phyloP scores from a whole-genome alignment of 2,113 vertebrate genomes.

The Antigone vipio region DNA sequence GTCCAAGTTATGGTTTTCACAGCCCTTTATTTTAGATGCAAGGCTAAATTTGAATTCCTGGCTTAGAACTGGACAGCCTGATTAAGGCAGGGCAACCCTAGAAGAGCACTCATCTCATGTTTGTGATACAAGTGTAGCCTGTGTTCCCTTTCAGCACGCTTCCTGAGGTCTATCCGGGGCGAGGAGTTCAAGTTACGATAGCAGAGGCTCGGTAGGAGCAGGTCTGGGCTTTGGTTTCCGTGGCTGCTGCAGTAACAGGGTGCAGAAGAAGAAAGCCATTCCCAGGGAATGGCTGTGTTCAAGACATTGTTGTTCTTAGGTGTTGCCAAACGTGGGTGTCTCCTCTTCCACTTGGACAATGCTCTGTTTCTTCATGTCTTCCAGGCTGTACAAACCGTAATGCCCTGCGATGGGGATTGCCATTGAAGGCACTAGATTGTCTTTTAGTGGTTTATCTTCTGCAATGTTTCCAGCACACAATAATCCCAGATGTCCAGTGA shows the following conservation, averaged over 20 bases:
- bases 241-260: background rate
- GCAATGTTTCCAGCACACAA: background rate
- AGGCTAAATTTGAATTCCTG: background rate
- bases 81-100: background rate
- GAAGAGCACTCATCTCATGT: background rate
- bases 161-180: accelerated
- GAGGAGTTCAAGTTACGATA: background rate
- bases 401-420: accelerated
- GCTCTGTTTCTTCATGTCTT: background rate
- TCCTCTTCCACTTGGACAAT: background rate
- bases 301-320: background rate
- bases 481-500: background rate
- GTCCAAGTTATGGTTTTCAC: background rate
- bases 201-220: background rate
- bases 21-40: background rate
- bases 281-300: background rate
- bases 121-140: background rate
- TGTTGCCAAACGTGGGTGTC: background rate
- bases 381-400: background rate
- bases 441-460: background rate
- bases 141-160: accelerated
- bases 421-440: background rate
- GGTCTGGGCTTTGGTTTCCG: background rate
- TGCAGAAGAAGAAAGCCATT: background rate
- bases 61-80: background rate